Evolutionary conservation across 2,113 vertebrate genomes (phyloP), one percentile per base, ranked within the genome.

Genomic region (Polypterus senegalus): DNA sequence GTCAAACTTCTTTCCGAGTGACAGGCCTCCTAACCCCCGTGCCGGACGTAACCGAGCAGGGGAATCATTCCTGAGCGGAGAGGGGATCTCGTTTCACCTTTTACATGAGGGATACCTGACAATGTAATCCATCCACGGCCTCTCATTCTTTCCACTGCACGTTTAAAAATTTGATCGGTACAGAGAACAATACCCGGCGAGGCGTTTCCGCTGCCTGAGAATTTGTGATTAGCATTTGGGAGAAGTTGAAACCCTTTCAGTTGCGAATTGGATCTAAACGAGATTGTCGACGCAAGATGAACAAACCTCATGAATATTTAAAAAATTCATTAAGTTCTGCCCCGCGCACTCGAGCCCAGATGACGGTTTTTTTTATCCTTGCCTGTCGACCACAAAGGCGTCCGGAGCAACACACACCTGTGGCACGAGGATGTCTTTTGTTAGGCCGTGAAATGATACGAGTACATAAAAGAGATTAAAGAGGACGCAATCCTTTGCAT

Each of bases 281-380:
- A 73, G 65, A 60, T 67, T 58, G 59, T 64, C 52, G 69, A 62
- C 48, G 53, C 72, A 70, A 78, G 67, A 76, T 56, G 72, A 81
- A 69, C 59, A 71, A 71, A 61, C 64, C 71, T 65, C 72, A 86
- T 93, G 67, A 85, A 92, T 92, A 86, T 91, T 93, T 93, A 70
- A 92, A 80, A 79, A 60, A 58, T 69, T 77, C 65, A 74, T 73
- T 81, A 75, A 57, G 60, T 74, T 76, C 70, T 57, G 71, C 61
- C 65, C 46, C 70, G 73, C 68, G 66, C 65, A 70, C 63, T 70
- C 61, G 47, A 63, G 60, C 73, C 69, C 73, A 67, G 61, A 69
- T 77, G 74, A 77, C 66, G 71, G 71, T 62, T 65, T 60, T 70
- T 67, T 72, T 64, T 57, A 47, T 59, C 70, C 65, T 67, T 67